Percentiles rank a stretch among this genome's conserved stretches.
phyloP scores from a whole-genome alignment of 1,140 invertebrate species.

The Hylaeus volcanicus region DNA sequence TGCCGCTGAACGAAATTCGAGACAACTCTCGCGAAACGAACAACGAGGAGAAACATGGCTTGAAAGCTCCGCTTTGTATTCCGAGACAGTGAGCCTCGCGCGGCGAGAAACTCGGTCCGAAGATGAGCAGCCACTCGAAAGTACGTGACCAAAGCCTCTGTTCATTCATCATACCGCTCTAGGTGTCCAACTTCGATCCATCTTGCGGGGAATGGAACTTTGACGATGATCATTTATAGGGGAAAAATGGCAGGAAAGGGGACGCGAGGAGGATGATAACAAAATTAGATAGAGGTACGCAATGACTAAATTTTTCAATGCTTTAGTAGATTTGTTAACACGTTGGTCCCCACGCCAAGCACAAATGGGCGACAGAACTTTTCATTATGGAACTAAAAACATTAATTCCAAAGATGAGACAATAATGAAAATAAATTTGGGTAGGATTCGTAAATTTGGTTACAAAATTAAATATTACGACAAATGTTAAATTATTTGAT shows the following conservation, averaged over 20 bases:
- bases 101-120: constrained; percentile 8
- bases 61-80: constrained; percentile 30
- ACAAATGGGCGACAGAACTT: no score
- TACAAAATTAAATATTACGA: no score
- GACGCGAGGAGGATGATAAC: neutral
- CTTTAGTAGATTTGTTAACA: no score
- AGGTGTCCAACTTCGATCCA: neutral
- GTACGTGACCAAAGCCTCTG: constrained; percentile 32
- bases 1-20: constrained; percentile 15
- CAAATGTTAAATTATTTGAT: no score
- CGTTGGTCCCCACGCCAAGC: no score
- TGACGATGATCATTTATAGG: constrained; percentile 28
- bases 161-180: constrained; percentile 30
- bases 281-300: neutral
- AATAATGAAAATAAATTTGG: no score
- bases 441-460: no score
- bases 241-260: constrained; percentile 20
- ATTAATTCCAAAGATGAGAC: no score
- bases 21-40: neutral
- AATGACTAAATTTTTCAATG: neutral
- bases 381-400: no score
- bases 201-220: constrained; percentile 10
- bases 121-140: constrained; percentile 36
- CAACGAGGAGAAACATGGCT: neutral
- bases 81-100: neutral